These are phyloP conservation scores for Cyanocitta stelleri DNA, from an alignment of 2,113 vertebrate species.

Conservation along the genomic window DNA sequence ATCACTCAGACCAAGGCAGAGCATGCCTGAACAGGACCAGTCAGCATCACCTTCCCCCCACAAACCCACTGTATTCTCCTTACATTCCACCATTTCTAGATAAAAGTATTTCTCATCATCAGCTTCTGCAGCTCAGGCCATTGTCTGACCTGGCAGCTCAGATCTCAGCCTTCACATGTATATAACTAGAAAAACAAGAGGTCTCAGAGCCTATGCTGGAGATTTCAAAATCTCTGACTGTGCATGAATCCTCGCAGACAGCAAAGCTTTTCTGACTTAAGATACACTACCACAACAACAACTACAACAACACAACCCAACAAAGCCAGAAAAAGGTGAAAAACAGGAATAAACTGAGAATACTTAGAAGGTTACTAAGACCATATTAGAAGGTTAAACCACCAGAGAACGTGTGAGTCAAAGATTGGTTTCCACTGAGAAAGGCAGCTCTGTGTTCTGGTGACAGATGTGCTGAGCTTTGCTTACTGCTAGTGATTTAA, in stretches of 20 bases:
- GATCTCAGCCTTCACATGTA: neutral
- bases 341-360: neutral
- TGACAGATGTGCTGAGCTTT: neutral
- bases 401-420: neutral
- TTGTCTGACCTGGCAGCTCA: neutral
- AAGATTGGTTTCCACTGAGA: neutral
- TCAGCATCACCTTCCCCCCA: neutral
- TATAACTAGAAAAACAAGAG: neutral
- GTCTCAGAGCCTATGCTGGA: neutral
- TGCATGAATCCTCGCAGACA: neutral
- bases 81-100: neutral
- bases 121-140: neutral
- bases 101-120: neutral
- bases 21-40: accelerated
- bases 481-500: neutral
- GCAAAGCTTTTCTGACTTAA: neutral
- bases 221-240: neutral
- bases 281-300: neutral
- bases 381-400: neutral
- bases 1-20: neutral
- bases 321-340: neutral
- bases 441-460: neutral
- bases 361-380: neutral
- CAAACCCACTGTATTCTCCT: neutral
- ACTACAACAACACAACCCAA: neutral